Base-by-base conservation (phyloP, 2,113 vertebrate genomes). In the Numenius arquata region DNA sequence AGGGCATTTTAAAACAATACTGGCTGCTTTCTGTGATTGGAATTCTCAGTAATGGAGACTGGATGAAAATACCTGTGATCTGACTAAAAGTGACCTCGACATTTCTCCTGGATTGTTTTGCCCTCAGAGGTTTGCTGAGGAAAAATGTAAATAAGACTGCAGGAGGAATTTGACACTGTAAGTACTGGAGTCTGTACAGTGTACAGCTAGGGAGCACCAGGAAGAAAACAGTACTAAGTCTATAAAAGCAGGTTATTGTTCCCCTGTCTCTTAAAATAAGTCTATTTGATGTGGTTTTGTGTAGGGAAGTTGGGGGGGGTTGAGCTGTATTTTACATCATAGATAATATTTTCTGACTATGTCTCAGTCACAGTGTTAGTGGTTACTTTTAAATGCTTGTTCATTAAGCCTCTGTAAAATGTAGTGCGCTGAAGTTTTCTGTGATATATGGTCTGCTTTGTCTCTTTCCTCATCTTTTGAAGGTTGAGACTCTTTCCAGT, bases 1-100 rank as follows among this genome's bases (percentile, higher is more conserved):
- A 97, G 96, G 96, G 91, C 95, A 96, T 81, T 96, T 96, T 93
- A 79, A 95, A 96, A 91, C 95, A 96, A 94, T 92, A 58, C 82
- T 92, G 75, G 48, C 95, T 95, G 81, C 45, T 94, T 91, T 96
- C 76, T 75, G 50, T 77, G 55, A 68, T 73, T 96, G 83, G 72
- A 96, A 87, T 95, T 79, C 71, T 95, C 71, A 65, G 47, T 94
- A 73, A 78, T 80, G 75, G 83, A 82, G 77, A 61, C 87, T 75
- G 77, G 77, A 92, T 87, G 65, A 74, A 96, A 82, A 90, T 68
- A 62, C 65, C 85, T 80, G 34, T 80, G 78, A 80, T 79, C 53
- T 93, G 41, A 74, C 61, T 91, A 32, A 55, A 79, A 94, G 43
- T 79, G 84, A 84, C 52, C 43, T 81, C 7, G 6, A 50, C 74